Evolutionary conservation across 2,888 invertebrate genomes (phyloP).

Genomic region (Merodon equestris): DNA sequence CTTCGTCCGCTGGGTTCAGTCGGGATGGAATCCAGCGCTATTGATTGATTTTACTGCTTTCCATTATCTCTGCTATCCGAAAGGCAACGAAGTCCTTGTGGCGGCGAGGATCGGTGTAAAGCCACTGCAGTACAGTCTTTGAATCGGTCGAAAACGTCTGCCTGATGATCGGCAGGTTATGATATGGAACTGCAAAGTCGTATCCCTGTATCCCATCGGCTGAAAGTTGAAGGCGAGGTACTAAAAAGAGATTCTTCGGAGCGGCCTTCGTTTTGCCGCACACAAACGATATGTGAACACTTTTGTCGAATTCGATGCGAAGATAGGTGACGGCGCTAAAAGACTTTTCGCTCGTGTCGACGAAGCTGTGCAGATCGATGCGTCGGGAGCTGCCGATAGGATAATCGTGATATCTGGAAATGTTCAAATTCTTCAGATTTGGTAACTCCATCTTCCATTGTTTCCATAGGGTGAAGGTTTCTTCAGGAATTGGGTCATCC

Average conservation of each 20-base stretch:
- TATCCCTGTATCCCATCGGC: constrained; percentile 6
- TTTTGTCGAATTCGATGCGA: background rate
- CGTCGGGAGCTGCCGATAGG: background rate
- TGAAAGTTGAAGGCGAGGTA: constrained; percentile 21
- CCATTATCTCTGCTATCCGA: too few relatives aligned
- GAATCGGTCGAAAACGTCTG: constrained; percentile 22
- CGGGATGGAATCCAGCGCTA: too few relatives aligned
- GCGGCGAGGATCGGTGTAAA: too few relatives aligned
- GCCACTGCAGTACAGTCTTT: constrained; percentile 11
- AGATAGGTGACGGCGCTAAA: constrained; percentile 39
- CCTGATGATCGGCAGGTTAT: background rate
- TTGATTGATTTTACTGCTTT: too few relatives aligned
- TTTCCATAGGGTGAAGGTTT: constrained; percentile 3
- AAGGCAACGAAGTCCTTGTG: too few relatives aligned
- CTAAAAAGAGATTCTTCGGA: constrained; percentile 14
- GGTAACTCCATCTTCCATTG: too few relatives aligned
- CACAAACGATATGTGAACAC: constrained; percentile 4
- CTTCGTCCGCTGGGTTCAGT: constrained; percentile 32
- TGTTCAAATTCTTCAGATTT: background rate
- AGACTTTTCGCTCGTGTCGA: constrained; percentile 24
- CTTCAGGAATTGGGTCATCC: constrained; percentile 6
- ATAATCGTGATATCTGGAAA: constrained; percentile 11
- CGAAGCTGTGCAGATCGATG: constrained; percentile 8
- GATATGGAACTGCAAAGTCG: constrained; percentile 9
- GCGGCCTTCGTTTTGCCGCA: constrained; percentile 9